Base-by-base conservation (phyloP, 2,113 vertebrate species). In the Sclerurus mexicanus region DNA sequence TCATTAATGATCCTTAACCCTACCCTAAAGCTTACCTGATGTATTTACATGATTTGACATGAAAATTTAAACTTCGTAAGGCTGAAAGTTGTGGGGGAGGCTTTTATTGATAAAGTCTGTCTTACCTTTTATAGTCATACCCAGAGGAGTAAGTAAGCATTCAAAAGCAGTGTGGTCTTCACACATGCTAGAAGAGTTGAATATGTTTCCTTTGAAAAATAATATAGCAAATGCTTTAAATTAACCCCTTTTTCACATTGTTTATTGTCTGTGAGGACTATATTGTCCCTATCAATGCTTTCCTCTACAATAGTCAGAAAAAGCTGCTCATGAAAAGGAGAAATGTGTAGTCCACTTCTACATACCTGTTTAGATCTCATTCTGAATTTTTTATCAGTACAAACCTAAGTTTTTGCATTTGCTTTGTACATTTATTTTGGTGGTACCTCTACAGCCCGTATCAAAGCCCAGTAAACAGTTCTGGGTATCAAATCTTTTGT, bases 201-300 rank as follows among this genome's bases (percentile, higher is more conserved):
- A 98, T 96, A 88, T 96, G 98, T 97, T 97, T 97, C 94, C 96
- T 98, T 98, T 96, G 94, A 95, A 98, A 97, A 98, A 97, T 94
- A 97, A 97, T 96, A 92, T 84, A 94, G 53, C 71, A 96, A 95
- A 97, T 94, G 90, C 58, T 97, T 96, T 94, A 95, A 96, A 68
- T 96, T 98, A 97, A 95, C 76, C 22, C 6, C 2, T 14, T 16
- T 60, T 77, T 89, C 19, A 39, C 80, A 95, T 96, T 44, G 44
- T 44, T 92, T 80, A 18, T 96, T 98, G 96, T 97, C 97, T 98
- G 87, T 94, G 96, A 97, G 97, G 85, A 97, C 92, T 95, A 85
- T 75, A 87, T 50, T 84, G 52, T 49, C 85, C 52, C 88, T 98
- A 97, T 85, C 96, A 96, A 96, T 82, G 4, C 28, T 92, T 93